phyloP scores from a whole-genome alignment of 1,140 invertebrate species.

The Calycopis cecrops region DNA sequence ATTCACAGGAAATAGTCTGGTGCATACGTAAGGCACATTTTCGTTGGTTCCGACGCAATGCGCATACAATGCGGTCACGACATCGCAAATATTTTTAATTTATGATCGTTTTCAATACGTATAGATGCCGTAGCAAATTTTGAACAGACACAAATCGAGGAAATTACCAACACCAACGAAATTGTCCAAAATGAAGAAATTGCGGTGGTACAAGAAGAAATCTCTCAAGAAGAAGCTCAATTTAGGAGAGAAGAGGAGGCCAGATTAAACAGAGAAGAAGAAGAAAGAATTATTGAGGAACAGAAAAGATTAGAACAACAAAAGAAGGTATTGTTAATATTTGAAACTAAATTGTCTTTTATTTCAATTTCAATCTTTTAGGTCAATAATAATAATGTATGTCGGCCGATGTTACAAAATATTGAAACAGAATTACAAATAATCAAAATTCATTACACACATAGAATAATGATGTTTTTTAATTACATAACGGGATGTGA shows the following conservation, averaged over 20 bases:
- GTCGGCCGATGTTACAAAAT: too few species aligned
- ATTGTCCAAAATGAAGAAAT: conserved; percentile 12
- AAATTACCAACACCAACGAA: conserved; percentile 4
- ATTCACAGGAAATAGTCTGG: too few species aligned
- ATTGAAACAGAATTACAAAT: too few species aligned
- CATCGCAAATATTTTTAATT: too few species aligned
- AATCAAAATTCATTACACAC: too few species aligned
- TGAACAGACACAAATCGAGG: not conserved
- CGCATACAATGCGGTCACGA: too few species aligned
- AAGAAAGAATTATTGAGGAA: conserved; percentile 25
- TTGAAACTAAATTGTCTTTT: not conserved
- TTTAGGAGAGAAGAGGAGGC: conserved; percentile 18
- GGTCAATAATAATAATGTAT: not conserved
- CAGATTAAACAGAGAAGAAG: conserved; percentile 14
- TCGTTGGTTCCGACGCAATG: too few species aligned
- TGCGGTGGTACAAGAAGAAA: conserved; percentile 16
- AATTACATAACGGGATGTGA: too few species aligned
- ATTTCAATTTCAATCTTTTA: not conserved
- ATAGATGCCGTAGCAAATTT: not conserved
- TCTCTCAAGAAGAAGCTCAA: conserved; percentile 14
- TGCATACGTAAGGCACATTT: too few species aligned
- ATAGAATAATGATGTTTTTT: too few species aligned
- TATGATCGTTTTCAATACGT: not conserved
- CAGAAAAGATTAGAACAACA: conserved; percentile 14
- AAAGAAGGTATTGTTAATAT: conserved; percentile 13